Conservation (phyloP, 1,140 invertebrate genomes). For the Aphelenchoides besseyi region DNA sequence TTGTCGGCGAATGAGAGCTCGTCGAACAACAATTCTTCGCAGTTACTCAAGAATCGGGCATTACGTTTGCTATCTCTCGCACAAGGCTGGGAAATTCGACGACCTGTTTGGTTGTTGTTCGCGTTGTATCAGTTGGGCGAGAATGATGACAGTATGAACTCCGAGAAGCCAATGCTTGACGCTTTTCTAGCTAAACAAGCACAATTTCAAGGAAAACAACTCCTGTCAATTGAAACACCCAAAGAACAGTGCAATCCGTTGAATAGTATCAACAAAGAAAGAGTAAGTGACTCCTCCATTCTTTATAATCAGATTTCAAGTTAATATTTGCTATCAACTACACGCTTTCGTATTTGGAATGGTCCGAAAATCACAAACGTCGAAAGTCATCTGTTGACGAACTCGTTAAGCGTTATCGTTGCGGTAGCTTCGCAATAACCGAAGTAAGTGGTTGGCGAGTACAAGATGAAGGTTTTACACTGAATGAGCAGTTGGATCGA, state of each 20-base stretch:
- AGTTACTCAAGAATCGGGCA: neutral
- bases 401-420: neutral
- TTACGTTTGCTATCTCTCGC: neutral
- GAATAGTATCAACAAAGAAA: slow-evolving; percentile 34
- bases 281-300: slow-evolving; percentile 29
- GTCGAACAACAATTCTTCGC: neutral
- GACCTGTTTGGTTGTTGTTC: slow-evolving; percentile 45
- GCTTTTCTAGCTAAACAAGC: slow-evolving; percentile 37
- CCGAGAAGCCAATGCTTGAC: slow-evolving; percentile 37
- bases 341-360: slow-evolving; percentile 47
- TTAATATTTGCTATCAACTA: slow-evolving; percentile 49
- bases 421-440: slow-evolving; percentile 2
- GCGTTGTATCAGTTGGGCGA: slow-evolving; percentile 47
- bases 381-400: neutral
- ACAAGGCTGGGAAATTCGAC: slow-evolving; percentile 34
- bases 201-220: slow-evolving; percentile 37
- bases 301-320: slow-evolving; percentile 22
- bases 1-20: neutral
- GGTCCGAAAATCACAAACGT: slow-evolving; percentile 31
- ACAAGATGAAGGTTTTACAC: slow-evolving; percentile 1
- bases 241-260: slow-evolving; percentile 43
- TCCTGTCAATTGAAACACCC: slow-evolving; percentile 40
- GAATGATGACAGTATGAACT: neutral
- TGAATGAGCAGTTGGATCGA: slow-evolving; percentile 6
- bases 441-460: neutral